A percentile compares a stretch with the other conserved stretches of the same genome.
These are phyloP conservation scores for Sesia apiformis DNA, from an alignment of 2,888 invertebrate genomes.

Conservation along the genomic window DNA sequence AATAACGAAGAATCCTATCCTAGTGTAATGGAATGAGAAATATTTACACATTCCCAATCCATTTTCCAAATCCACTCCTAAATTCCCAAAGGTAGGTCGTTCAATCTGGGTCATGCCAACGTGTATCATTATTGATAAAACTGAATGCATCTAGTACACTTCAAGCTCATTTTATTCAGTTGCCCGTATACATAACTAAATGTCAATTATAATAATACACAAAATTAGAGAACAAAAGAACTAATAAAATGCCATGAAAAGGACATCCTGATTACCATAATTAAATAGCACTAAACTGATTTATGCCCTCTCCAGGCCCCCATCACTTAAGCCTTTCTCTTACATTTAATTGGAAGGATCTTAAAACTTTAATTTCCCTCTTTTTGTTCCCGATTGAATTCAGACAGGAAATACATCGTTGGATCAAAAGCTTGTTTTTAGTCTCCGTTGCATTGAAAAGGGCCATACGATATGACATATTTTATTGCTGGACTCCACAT, in stretches of 20 bases:
- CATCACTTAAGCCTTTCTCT: slow-evolving; percentile 57
- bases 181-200: too few species aligned
- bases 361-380: slow-evolving; percentile 45
- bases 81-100: too few species aligned
- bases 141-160: too few species aligned
- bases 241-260: slow-evolving; percentile 29
- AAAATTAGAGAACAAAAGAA: slow-evolving; percentile 32
- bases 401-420: slow-evolving; percentile 58
- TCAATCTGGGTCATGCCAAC: too few species aligned
- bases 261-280: slow-evolving; percentile 52
- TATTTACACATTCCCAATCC: too few species aligned
- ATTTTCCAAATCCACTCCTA: too few species aligned
- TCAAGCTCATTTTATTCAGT: too few species aligned
- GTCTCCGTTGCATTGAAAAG: slow-evolving; percentile 47
- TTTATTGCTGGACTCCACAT: slow-evolving; percentile 50
- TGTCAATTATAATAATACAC: neutral
- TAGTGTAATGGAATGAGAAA: too few species aligned
- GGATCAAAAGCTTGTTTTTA: slow-evolving; percentile 55
- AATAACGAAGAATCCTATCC: too few species aligned
- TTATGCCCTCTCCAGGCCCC: slow-evolving; percentile 51
- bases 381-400: slow-evolving; percentile 43
- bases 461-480: slow-evolving; percentile 67
- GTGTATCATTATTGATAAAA: too few species aligned
- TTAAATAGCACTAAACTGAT: slow-evolving; percentile 49
- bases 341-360: slow-evolving; percentile 53